Evolutionary conservation across 2,797 vertebrate genomes (phyloP).

Genomic region (Protonibea diacanthus): DNA sequence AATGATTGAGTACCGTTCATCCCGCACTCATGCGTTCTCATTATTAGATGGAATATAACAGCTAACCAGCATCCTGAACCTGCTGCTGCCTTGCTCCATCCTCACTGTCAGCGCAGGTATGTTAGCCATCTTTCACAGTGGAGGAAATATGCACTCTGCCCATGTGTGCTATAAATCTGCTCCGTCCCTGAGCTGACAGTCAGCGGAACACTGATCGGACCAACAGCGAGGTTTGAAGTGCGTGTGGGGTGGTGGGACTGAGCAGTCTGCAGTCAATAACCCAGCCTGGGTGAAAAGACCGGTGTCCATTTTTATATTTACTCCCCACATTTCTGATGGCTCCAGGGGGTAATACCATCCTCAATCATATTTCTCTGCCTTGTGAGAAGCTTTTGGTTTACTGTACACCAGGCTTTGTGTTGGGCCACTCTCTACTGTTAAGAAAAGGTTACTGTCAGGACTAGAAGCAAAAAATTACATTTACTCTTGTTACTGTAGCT

Average conservation of each 20-base stretch:
- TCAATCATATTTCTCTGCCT: conserved; percentile 8
- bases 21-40: conserved; percentile 37
- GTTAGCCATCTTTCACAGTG: conserved; percentile 50
- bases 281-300: conserved; percentile 8
- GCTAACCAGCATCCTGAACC: neutral
- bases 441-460: conserved; percentile 15
- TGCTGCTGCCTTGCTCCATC: conserved; percentile 22
- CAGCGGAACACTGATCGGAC: conserved; percentile 31
- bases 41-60: conserved; percentile 33
- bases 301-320: conserved; percentile 18
- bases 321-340: conserved; percentile 6
- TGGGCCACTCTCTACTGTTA: conserved; percentile 1
- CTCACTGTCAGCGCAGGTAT: conserved; percentile 48
- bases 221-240: conserved; percentile 10
- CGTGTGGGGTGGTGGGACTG: neutral
- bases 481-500: conserved; percentile 10
- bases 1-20: conserved; percentile 40
- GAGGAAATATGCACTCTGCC: conserved; percentile 28
- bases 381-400: conserved; percentile 4
- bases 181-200: conserved; percentile 44
- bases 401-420: conserved; percentile 7
- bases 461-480: conserved; percentile 26
- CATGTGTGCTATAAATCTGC: conserved; percentile 62
- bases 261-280: conserved; percentile 19
- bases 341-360: conserved; percentile 5